A percentile compares a stretch with the other conserved stretches of the same genome.
Conservation (phyloP, 2,113 vertebrate species). For the Anser brachyrhynchus region DNA sequence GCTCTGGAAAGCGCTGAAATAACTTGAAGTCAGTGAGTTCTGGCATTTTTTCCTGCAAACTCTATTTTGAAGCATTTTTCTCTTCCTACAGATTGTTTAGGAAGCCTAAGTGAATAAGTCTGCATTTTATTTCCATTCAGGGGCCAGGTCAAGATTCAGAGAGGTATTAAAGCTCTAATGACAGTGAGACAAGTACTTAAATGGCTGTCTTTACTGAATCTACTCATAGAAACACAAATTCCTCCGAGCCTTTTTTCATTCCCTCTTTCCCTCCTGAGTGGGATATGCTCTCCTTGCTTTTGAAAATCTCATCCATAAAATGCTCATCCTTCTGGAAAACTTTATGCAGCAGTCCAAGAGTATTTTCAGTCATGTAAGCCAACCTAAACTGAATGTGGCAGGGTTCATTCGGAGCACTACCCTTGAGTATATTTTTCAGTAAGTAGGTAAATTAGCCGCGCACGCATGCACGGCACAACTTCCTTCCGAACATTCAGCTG, state of each 20-base stretch:
- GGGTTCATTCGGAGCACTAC: constrained; percentile 41
- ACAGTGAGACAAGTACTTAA: neutral
- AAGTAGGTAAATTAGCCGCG: constrained; percentile 55
- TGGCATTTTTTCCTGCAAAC: neutral
- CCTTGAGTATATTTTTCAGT: constrained; percentile 60
- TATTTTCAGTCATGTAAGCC: neutral
- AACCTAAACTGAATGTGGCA: constrained; percentile 48
- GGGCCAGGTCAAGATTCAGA: neutral
- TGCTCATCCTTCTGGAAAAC: neutral
- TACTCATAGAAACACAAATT: neutral
- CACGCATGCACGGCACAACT: constrained; percentile 19
- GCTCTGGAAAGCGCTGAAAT: neutral
- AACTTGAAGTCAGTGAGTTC: neutral
- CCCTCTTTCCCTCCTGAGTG: neutral
- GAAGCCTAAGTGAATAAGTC: neutral
- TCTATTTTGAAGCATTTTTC: neutral
- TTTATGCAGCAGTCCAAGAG: neutral
- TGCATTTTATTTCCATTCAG: neutral
- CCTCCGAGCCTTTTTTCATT: neutral
- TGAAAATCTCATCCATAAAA: constrained; percentile 27
- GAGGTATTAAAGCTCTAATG: neutral
- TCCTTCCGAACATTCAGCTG: constrained; percentile 50
- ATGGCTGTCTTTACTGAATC: neutral
- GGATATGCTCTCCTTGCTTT: neutral
- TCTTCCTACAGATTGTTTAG: neutral